Evolutionary conservation across 2,113 vertebrate genomes (phyloP).

Genomic region (rabbit (Oryctolagus cuniculus)): mOryCun1.1 NC_091453.1:49789501-49790000

Average conservation of each 20-base stretch:
- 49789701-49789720: not conserved
- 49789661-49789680: conserved; percentile 17
- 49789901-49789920: no score
- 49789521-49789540: no score
- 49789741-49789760: not conserved
- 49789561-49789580: no score
- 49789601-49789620: not conserved
- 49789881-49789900: no score
- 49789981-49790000: no score
- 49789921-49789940: no score
- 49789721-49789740: not conserved
- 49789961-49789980: no score
- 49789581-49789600: no score
- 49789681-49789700: not conserved
- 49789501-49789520: no score
- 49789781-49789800: not conserved
- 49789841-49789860: not conserved
- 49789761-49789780: conserved; percentile 31
- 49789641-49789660: not conserved
- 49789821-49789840: not conserved
- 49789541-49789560: no score
- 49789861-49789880: no score
- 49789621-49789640: not conserved
- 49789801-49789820: not conserved
- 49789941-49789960: no score